Percentiles rank a stretch among this genome's conserved stretches.
phyloP scores from a whole-genome alignment of 2,888 invertebrate species.

The Nomada hirtipes region DNA sequence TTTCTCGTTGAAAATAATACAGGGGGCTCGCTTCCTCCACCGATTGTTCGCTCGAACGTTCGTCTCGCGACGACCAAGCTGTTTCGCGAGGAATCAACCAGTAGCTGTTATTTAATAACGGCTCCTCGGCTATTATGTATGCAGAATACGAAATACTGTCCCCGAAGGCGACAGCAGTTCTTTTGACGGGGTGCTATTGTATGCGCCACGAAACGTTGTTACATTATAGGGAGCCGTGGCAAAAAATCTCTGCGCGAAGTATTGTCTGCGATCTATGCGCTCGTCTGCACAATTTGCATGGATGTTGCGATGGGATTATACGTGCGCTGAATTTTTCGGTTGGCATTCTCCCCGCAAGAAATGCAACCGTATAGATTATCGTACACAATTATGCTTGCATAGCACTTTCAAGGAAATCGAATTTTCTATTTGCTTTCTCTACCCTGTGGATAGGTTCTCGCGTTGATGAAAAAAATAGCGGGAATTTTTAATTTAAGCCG shows the following conservation, averaged over 20 bases:
- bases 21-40: not conserved
- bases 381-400: too few species aligned
- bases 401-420: too few species aligned
- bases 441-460: not conserved
- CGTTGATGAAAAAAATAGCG: not conserved
- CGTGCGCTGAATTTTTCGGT: constrained; percentile 7
- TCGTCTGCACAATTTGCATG: not conserved
- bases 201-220: constrained; percentile 21
- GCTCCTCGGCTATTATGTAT: constrained; percentile 16
- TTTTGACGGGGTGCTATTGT: constrained; percentile 61
- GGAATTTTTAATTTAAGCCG: constrained; percentile 9
- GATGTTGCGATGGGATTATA: not conserved
- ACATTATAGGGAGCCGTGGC: constrained; percentile 26
- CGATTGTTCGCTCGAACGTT: not conserved
- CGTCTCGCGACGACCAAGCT: not conserved
- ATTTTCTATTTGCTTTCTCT: too few species aligned
- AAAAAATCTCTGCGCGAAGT: constrained; percentile 13
- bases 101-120: constrained; percentile 24
- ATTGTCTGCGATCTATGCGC: constrained; percentile 4
- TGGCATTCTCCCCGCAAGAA: not conserved
- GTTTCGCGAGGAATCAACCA: not conserved
- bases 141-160: constrained; percentile 30
- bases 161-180: constrained; percentile 41
- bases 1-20: too few species aligned
- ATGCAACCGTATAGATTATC: too few species aligned